Evolutionary conservation across 2,797 vertebrate genomes (phyloP).

Genomic region (Galago senegalensis): DNA sequence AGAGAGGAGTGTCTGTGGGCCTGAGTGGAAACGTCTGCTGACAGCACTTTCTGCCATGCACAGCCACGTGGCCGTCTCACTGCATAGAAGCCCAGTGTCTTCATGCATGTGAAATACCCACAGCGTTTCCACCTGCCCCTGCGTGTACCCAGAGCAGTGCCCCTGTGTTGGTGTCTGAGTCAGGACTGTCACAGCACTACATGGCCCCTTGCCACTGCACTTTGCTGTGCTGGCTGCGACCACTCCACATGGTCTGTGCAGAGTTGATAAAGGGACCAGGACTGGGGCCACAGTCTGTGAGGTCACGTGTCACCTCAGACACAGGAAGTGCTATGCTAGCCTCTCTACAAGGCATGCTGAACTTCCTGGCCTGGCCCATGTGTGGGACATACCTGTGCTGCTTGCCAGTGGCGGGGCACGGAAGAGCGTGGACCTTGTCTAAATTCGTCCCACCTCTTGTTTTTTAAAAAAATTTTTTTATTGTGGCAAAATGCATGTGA

Average conservation of each 20-base stretch:
- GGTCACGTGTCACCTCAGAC: neutral
- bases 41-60: rapidly evolving
- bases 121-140: neutral
- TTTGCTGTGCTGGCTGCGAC: neutral
- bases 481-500: neutral
- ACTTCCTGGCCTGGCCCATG: neutral
- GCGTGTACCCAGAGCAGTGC: rapidly evolving
- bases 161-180: neutral
- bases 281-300: neutral
- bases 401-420: neutral
- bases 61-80: rapidly evolving
- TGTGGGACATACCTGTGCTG: neutral
- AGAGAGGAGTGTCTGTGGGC: neutral
- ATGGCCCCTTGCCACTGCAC: neutral
- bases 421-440: neutral
- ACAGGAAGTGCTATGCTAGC: neutral
- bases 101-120: neutral
- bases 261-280: neutral
- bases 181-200: rapidly evolving
- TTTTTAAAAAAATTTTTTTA: neutral
- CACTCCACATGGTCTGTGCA: rapidly evolving
- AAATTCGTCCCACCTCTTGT: too few species aligned
- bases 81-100: neutral
- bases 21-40: neutral
- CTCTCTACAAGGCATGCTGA: rapidly evolving